Evolutionary conservation across 2,888 invertebrate species (phyloP).

Genomic region (Heliconius sara): DNA sequence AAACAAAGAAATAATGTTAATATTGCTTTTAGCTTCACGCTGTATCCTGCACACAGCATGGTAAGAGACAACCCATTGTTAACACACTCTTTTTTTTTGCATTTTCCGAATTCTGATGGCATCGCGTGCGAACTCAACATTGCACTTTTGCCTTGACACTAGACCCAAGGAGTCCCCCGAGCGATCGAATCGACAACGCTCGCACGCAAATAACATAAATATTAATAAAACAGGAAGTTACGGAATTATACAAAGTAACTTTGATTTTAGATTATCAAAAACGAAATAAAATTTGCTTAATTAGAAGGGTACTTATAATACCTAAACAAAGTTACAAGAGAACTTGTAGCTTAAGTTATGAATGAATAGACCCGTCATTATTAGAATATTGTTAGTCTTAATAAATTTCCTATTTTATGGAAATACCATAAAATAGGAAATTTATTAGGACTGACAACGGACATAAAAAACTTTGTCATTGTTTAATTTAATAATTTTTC

Average conservation of each 20-base stretch:
- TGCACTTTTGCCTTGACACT: no score
- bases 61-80: no score
- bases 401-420: conserved; percentile 15
- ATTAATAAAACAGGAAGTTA: no score
- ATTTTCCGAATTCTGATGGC: no score
- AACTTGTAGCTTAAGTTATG: neutral
- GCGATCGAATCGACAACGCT: no score
- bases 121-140: no score
- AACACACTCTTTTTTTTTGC: no score
- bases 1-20: no score
- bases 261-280: conserved; percentile 13
- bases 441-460: neutral
- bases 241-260: neutral
- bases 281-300: neutral
- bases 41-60: no score
- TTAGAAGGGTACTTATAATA: neutral
- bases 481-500: conserved; percentile 46
- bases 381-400: neutral
- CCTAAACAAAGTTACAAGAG: neutral
- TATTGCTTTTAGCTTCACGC: no score
- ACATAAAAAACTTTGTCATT: conserved; percentile 15
- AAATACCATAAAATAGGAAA: neutral
- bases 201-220: no score
- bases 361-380: conserved; percentile 2
- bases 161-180: no score